Conservation (phyloP, 1,140 invertebrate species). For the Maniola jurtina region DNA sequence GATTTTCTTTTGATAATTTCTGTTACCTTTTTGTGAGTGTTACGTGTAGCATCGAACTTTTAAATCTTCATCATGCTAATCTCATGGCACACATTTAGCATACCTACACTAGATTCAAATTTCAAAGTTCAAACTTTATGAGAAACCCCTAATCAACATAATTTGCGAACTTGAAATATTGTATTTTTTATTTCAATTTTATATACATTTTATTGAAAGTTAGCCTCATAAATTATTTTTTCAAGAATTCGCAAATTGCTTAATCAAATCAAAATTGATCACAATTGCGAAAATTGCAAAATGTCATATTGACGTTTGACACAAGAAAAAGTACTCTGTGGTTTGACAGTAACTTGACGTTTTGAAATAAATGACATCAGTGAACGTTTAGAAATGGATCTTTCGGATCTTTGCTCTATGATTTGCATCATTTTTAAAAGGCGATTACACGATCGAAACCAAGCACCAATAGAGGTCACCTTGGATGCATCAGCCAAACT, state of each 20-base stretch:
- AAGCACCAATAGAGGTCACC: no score
- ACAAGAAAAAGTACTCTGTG: no score
- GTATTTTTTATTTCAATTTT: not conserved
- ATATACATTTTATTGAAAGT: not conserved
- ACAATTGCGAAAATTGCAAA: not conserved
- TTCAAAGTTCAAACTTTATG: not conserved
- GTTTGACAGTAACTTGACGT: no score
- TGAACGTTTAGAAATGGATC: no score
- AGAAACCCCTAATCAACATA: not conserved
- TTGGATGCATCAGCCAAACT: no score
- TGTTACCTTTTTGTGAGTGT: constrained; percentile 14
- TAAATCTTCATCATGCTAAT: constrained; percentile 6
- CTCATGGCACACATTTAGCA: not conserved
- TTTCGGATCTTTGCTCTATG: no score
- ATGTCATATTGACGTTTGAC: constrained; percentile 16
- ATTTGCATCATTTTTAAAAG: no score
- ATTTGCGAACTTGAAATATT: not conserved
- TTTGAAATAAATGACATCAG: no score
- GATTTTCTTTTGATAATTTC: not conserved
- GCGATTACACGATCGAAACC: no score
- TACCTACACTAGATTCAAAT: not conserved
- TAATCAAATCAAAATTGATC: no score
- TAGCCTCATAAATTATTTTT: no score
- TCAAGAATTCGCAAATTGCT: no score
- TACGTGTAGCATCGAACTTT: constrained; percentile 17